Base-by-base conservation (phyloP, 2,888 invertebrate genomes). In the Nemotelus pantherinus region DNA sequence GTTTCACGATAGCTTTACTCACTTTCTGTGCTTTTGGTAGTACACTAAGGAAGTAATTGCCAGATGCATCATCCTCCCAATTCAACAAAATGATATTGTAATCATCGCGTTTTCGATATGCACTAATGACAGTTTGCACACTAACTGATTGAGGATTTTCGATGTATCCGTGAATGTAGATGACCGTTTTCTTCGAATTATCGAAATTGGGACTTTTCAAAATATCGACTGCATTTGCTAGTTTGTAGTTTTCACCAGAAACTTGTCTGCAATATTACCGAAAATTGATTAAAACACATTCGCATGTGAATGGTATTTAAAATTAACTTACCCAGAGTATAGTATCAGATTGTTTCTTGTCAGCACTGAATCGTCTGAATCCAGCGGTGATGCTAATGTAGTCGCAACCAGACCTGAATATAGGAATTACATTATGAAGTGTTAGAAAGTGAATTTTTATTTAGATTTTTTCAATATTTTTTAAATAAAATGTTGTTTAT, bases 91-190 rank as follows among this genome's bases (percentile, higher is more conserved):
- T 83, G 3, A 87, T 80, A 80, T 87, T 87, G 5, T 84, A 82
- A 78, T 87, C 85, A 2, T 79, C 81, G 1, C 86, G 83, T 71
- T 84, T 81, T 53, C 85, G 79, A 80, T 87, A 87, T 2, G 87
- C 86, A 77, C 85, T 84, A 2, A 85, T 85, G 39, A 87, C 84
- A 2, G 87, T 85, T 86, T 88, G 88, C 80, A 91, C 87, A 82
- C 91, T 91, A 82, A 90, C 89, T 71, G 90, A 89, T 77, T 88
- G 86, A 0, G 90, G 88, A 50, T 89, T 87, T 82, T 91, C 91
- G 79, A 90, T 87, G 82, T 90, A 91, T 0, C 91, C 91, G 82
- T 91, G 91, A 47, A 90, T 84, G 83, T 91, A 91, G 0, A 91
- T 81, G 2, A 91, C 89, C 0, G 90, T 90, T 9, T 89, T 50